A percentile compares a stretch with the other conserved stretches of the same genome.
phyloP scores from a whole-genome alignment of 1,140 invertebrate species.

The Sarcophaga peregrina region DNA sequence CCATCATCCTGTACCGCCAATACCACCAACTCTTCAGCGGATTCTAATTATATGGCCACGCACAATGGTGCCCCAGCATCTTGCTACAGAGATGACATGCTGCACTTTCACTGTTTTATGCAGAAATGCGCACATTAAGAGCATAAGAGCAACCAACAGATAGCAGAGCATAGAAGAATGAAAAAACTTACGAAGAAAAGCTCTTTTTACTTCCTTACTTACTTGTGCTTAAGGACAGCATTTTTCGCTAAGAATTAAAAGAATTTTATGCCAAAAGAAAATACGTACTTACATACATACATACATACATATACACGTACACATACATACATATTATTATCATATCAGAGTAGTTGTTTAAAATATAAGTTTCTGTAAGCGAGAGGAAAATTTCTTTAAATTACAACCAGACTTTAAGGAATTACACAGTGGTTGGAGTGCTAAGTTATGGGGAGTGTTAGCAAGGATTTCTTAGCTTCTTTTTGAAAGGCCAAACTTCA shows the following conservation, averaged over 20 bases:
- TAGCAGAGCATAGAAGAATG: background rate
- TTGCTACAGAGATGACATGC: background rate
- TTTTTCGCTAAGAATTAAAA: background rate
- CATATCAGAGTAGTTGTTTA: background rate
- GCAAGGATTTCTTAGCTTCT: no score
- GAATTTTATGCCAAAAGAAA: background rate
- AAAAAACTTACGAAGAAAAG: no score
- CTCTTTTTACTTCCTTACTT: background rate
- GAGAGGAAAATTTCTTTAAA: background rate
- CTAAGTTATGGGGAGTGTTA: no score
- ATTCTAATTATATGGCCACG: background rate
- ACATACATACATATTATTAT: background rate
- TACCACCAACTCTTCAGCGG: slow-evolving; percentile 2
- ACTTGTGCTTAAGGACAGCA: background rate
- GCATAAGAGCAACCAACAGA: no score
- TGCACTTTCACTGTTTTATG: slow-evolving; percentile 1
- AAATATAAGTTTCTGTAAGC: background rate
- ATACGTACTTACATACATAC: background rate
- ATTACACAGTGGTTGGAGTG: background rate
- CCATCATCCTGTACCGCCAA: background rate
- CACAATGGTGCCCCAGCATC: background rate
- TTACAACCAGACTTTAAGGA: background rate
- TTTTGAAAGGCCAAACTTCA: no score
- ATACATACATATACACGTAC: no score
- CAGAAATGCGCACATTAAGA: slow-evolving; percentile 4